Conservation (phyloP, 2,113 vertebrate species). For the Scomber scombrus region DNA sequence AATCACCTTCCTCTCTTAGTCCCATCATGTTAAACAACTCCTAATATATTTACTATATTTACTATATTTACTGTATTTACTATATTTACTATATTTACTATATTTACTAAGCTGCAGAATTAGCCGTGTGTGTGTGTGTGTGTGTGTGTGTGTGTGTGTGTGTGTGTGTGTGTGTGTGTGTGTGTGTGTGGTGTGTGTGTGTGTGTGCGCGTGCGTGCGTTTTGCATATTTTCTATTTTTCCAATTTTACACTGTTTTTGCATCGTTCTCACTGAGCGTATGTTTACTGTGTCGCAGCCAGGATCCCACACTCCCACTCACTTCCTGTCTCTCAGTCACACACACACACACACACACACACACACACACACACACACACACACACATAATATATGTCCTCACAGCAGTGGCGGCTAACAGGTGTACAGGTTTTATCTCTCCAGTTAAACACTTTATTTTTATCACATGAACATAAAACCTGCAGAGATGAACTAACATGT, state of each 20-base stretch:
- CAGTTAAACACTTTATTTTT: not conserved
- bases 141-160: not conserved
- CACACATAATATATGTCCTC: not conserved
- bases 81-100: no score
- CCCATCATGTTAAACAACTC: no score
- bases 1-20: no score
- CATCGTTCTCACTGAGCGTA: conserved; percentile 62
- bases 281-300: conserved; percentile 54
- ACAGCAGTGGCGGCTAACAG: conserved; percentile 9
- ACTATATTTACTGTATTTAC: no score
- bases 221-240: conserved; percentile 20
- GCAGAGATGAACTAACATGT: no score
- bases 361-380: conserved; percentile 25
- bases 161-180: not conserved
- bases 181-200: not conserved
- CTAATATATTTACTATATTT: no score
- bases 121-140: no score
- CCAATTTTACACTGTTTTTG: conserved; percentile 28
- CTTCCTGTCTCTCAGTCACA: conserved; percentile 20
- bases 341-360: conserved; percentile 23
- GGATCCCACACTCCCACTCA: conserved; percentile 58
- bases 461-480: not conserved
- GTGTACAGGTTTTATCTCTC: no score
- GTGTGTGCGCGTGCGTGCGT: not conserved
- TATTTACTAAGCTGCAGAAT: conserved; percentile 21